Base-by-base conservation (phyloP, 2,797 vertebrate genomes). In the Holocentrus rufus region DNA sequence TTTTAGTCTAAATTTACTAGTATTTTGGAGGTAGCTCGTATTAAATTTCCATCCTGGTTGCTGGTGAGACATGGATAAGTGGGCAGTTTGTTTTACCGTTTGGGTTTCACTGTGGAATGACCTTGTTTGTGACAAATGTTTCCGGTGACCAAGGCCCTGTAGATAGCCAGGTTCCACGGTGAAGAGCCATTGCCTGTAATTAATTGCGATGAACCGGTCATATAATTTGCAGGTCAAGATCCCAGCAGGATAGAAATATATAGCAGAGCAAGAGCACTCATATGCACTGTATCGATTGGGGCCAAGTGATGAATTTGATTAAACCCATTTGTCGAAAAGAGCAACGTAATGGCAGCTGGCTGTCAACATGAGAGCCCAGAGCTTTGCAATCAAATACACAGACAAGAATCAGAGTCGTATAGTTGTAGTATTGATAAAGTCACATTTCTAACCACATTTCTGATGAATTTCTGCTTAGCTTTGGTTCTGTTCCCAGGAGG, bases 191-290 rank as follows among this genome's bases (percentile, higher is more conserved):
- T 64, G 77, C 63, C 46, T 74, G 60, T 85, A 73, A 81, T 81
- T 83, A 86, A 77, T 73, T 72, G 74, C 74, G 72, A 79, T 80
- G 42, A 79, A 81, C 74, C 65, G 50, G 34, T 80, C 46, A 74
- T 50, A 65, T 65, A 46, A 79, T 68, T 69, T 60, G 66, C 70
- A 72, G 79, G 74, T 87, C 71, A 82, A 72, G 56, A 63, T 18
- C 59, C 36, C 31, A 59, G 27, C 7, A 54, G 69, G 49, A 73
- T 50, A 53, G 55, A 56, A 52, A 67, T 65, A 15, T 42, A 71
- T 15, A 65, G 64, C 46, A 44, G 36, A 63, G 54, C 27, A 18
- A 62, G 55, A 69, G 42, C 47, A 60, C 34, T 57, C 44, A n/a
- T 61, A 54, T 71, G 65, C 9, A 0, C 44, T 42, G 0, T 30